These are phyloP conservation scores for Drymonia ruficornis DNA, from an alignment of 2,888 invertebrate species.

Conservation along the genomic window DNA sequence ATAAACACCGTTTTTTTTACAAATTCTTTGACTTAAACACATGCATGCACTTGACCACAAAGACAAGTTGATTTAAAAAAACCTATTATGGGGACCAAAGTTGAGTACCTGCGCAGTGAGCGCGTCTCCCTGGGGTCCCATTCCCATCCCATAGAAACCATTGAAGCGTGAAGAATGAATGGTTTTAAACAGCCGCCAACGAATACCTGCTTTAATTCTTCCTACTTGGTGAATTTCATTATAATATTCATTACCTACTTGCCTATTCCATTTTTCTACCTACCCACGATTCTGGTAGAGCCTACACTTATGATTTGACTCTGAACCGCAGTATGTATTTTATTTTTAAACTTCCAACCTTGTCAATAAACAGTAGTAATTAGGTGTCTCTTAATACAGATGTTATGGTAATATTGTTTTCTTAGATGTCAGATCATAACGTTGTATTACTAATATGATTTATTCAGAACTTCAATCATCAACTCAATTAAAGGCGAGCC, in stretches of 20 bases:
- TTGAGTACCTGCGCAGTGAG: slow-evolving; percentile 70
- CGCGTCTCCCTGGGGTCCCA: slow-evolving; percentile 60
- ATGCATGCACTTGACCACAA: slow-evolving; percentile 40
- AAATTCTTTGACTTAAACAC: too few relatives aligned
- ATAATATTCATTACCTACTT: slow-evolving; percentile 30
- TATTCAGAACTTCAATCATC: background rate
- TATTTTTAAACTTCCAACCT: background rate
- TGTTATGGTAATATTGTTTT: background rate
- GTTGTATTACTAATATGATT: background rate
- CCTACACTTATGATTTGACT: background rate
- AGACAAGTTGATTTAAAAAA: slow-evolving; percentile 56
- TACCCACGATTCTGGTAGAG: background rate
- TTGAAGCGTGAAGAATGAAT: slow-evolving; percentile 73
- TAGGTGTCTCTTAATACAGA: background rate
- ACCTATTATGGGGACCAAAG: slow-evolving; percentile 50
- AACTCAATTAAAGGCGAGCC: background rate
- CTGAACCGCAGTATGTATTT: background rate
- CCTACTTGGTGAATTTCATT: slow-evolving; percentile 43
- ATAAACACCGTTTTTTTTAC: too few relatives aligned
- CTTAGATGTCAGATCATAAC: background rate
- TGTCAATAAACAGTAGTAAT: background rate
- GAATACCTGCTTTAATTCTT: slow-evolving; percentile 65
- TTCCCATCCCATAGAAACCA: slow-evolving; percentile 63
- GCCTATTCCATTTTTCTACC: too few relatives aligned
- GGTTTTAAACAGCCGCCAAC: slow-evolving; percentile 62